phyloP scores from a whole-genome alignment of 2,888 invertebrate species.

The Leuctra nigra region DNA sequence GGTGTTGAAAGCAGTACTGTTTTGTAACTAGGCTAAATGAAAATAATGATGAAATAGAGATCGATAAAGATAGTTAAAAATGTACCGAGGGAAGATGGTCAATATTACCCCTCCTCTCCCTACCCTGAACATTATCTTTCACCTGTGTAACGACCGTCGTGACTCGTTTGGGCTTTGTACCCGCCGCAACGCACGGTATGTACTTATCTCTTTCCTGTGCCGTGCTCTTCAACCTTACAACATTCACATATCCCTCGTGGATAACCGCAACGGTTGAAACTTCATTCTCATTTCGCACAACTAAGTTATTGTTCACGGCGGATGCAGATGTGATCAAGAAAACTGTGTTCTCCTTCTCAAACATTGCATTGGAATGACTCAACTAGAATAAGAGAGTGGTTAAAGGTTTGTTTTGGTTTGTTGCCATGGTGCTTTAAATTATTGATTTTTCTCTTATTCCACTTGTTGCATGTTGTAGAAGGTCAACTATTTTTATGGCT shows the following conservation, averaged over 20 bases:
- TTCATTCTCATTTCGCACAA: constrained; percentile 28
- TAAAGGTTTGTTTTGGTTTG: not conserved
- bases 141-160: constrained; percentile 23
- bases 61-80: too few species aligned
- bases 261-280: constrained; percentile 32
- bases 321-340: constrained; percentile 32
- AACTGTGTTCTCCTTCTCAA: constrained; percentile 31
- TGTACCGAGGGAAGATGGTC: too few species aligned
- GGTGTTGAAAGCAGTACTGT: too few species aligned
- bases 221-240: constrained; percentile 29
- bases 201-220: constrained; percentile 30
- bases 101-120: too few species aligned
- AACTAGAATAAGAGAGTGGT: not conserved
- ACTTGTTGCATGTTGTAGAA: too few species aligned
- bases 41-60: too few species aligned
- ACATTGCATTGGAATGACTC: constrained; percentile 27
- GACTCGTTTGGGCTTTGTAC: constrained; percentile 22
- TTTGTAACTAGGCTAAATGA: too few species aligned
- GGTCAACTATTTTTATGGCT: too few species aligned
- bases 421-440: not conserved
- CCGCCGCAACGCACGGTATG: constrained; percentile 30
- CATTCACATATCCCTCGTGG: constrained; percentile 32
- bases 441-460: too few species aligned
- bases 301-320: constrained; percentile 33
- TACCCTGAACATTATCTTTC: too few species aligned